Conservation (phyloP, 1,140 invertebrate species). For the Bombus consobrinus region DNA sequence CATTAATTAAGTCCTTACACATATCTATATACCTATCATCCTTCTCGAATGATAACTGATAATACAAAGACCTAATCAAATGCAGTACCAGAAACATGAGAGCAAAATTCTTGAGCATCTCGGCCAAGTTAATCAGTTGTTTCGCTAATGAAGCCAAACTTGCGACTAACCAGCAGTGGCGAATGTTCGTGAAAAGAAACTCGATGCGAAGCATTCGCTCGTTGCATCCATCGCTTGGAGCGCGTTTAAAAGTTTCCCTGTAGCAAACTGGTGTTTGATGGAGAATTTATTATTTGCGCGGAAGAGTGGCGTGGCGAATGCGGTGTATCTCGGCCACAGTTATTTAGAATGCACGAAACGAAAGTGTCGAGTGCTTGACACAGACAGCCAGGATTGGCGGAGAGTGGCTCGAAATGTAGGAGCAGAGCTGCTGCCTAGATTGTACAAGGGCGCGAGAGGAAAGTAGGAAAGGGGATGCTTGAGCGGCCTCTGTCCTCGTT, state of each 20-base stretch:
- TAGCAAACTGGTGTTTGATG: background rate
- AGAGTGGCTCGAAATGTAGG: constrained; percentile 25
- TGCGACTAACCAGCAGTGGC: too few species aligned
- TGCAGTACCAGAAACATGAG: too few species aligned
- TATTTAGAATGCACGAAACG: constrained; percentile 66
- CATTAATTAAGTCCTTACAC: too few species aligned
- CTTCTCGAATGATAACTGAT: too few species aligned
- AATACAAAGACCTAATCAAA: too few species aligned
- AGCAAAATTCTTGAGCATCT: too few species aligned
- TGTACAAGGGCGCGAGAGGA: constrained; percentile 33
- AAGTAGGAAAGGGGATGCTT: constrained; percentile 44
- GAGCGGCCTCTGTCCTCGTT: constrained; percentile 63
- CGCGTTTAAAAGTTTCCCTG: background rate
- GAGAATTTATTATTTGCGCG: constrained; percentile 22
- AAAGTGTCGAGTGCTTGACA: constrained; percentile 65
- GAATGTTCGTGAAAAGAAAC: too few species aligned
- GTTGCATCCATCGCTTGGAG: background rate
- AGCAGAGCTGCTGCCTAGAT: constrained; percentile 25
- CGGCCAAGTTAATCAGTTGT: too few species aligned
- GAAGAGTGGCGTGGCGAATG: background rate
- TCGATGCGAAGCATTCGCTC: too few species aligned
- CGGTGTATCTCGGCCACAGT: constrained; percentile 10
- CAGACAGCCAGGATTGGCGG: constrained; percentile 48
- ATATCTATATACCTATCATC: too few species aligned
- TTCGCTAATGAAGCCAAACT: too few species aligned